Evolutionary conservation across 2,888 invertebrate genomes (phyloP).

Genomic region (Brachynemurus nebulosus): DNA sequence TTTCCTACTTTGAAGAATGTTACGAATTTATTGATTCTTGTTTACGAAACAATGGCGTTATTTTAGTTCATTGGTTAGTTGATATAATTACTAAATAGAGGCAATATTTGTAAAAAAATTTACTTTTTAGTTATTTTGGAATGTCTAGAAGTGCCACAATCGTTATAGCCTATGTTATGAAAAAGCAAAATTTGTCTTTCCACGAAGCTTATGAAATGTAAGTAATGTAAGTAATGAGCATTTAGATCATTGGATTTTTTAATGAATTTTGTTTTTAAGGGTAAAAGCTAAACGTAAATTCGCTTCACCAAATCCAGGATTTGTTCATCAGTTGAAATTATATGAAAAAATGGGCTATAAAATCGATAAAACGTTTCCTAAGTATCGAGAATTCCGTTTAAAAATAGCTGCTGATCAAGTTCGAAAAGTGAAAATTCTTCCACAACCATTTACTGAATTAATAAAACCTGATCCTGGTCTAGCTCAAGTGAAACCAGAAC

Average conservation of each 20-base stretch:
- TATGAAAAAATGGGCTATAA: conserved; percentile 65
- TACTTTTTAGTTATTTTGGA: conserved; percentile 58
- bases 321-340: conserved; percentile 61
- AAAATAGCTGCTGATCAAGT: conserved; percentile 70
- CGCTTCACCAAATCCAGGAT: conserved; percentile 69
- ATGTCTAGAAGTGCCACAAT: conserved; percentile 81
- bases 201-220: conserved; percentile 50
- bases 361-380: conserved; percentile 52
- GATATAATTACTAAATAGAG: not conserved
- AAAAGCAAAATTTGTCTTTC: conserved; percentile 59
- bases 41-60: conserved; percentile 44
- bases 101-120: not conserved
- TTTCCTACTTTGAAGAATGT: conserved; percentile 64
- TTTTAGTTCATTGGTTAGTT: conserved; percentile 75
- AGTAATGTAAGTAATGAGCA: conserved; percentile 6
- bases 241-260: not conserved
- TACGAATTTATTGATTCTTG: conserved; percentile 62
- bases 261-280: conserved; percentile 21
- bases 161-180: conserved; percentile 79
- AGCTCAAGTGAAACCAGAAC: conserved; percentile 61
- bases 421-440: conserved; percentile 70
- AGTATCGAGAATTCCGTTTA: conserved; percentile 60
- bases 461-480: conserved; percentile 69
- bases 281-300: conserved; percentile 58
- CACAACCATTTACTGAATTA: conserved; percentile 60